Base-by-base conservation (phyloP, 2,888 invertebrate species). In the Taphrorychus bicolor region DNA sequence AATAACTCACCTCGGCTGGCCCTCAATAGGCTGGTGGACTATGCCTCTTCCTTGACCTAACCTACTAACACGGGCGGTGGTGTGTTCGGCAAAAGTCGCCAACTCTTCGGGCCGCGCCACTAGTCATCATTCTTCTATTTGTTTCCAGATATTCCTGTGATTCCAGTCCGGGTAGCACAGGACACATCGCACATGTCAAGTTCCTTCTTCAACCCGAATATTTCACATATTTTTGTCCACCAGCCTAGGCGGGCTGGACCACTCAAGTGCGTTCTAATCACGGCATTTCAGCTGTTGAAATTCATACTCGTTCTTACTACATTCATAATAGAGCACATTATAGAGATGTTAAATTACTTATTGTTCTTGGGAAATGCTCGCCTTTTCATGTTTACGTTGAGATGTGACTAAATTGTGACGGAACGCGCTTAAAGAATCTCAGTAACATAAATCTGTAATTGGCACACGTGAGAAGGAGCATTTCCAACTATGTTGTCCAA, bases 1-100 rank as follows among this genome's bases (percentile, higher is more conserved):
- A 94, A 91, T 95, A 93, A 91, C 79, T 81, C 78, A 80, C 82
- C 82, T 81, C 81, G 80, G 81, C 82, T 81, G 81, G 71, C 69
- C 69, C 65, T 65, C 53, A 66, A 81, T 79, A 79, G 81, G 82
- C 82, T 82, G 82, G 81, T 81, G 80, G 81, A 81, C 78, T 76
- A 80, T 79, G 64, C 66, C 64, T 66, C 60, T 70, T 80, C 81
- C 78, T 80, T 78, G 81, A 71, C 66, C 71, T 66, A 69, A 71
- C 71, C 69, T 70, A 82, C 82, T 82, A 82, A 82, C 82, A 80
- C 76, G 81, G 82, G 82, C 81, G 82, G 81, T 82, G 82, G 82
- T 82, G 81, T 82, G 81, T 80, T 79, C 79, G 23, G 80, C 80
- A 78, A 79, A 80, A 77, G 81, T 79, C 79, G 79, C 79, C 80